These are phyloP conservation scores for Hycleus phaleratus DNA, from an alignment of 1,140 invertebrate species.

Conservation along the genomic window DNA sequence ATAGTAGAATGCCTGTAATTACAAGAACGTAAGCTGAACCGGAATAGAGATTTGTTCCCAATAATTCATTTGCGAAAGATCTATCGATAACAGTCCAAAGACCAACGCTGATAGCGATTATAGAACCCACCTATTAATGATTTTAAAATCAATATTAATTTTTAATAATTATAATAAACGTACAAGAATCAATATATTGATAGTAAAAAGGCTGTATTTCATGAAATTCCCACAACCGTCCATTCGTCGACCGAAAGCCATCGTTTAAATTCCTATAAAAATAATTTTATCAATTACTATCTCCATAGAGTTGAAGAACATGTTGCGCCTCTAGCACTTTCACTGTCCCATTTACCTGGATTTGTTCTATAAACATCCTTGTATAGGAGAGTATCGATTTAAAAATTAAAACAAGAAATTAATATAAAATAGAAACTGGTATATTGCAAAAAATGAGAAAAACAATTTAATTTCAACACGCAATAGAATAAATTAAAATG, in stretches of 20 bases:
- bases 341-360: no score
- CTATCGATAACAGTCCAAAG: slow-evolving; percentile 76
- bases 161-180: slow-evolving; percentile 42
- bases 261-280: not conserved
- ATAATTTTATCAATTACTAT: no score
- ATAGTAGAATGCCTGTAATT: slow-evolving; percentile 65
- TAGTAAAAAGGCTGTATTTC: slow-evolving; percentile 74
- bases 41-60: slow-evolving; percentile 75
- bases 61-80: slow-evolving; percentile 70
- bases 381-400: no score
- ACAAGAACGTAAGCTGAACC: slow-evolving; percentile 75
- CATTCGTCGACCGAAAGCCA: slow-evolving; percentile 42
- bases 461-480: no score
- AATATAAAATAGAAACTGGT: no score
- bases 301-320: no score
- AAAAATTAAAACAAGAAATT: no score
- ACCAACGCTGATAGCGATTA: slow-evolving; percentile 64
- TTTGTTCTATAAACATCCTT: no score
- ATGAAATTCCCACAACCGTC: slow-evolving; percentile 73
- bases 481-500: no score
- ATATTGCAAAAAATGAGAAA: no score
- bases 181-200: slow-evolving; percentile 83
- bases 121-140: slow-evolving; percentile 61
- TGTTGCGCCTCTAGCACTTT: no score
- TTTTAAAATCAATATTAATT: no score